Evolutionary conservation across 2,797 vertebrate species (phyloP).

Genomic region (Smutsia temminckii): DNA sequence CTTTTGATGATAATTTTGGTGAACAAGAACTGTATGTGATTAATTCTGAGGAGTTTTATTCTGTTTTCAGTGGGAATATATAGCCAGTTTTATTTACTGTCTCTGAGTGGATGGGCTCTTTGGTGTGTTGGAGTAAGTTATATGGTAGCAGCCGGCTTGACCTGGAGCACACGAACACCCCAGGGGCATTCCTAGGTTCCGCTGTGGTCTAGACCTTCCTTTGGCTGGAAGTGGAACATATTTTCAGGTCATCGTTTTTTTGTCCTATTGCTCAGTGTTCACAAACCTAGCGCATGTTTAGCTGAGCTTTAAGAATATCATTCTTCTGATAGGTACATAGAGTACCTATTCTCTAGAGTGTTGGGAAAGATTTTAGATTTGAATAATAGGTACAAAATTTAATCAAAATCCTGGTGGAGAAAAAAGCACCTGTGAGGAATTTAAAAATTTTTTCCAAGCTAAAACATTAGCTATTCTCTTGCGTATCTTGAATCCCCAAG

Average conservation of each 20-base stretch:
- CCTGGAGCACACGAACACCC: not conserved
- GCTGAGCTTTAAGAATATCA: not conserved
- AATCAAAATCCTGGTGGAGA: not conserved
- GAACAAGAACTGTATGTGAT: no score
- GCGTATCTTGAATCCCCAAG: not conserved
- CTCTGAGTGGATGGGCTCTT: not conserved
- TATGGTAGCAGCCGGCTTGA: not conserved
- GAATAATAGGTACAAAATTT: not conserved
- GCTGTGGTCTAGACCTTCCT: not conserved
- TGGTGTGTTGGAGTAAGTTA: not conserved
- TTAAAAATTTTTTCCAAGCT: not conserved
- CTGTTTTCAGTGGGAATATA: no score
- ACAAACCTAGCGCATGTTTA: not conserved
- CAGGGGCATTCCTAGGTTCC: not conserved
- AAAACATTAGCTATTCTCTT: not conserved
- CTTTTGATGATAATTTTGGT: no score
- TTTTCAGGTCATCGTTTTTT: not conserved
- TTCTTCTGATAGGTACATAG: not conserved
- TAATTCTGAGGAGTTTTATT: no score
- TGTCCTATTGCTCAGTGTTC: not conserved
- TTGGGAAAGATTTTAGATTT: not conserved
- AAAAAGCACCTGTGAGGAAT: not conserved
- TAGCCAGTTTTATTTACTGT: not conserved
- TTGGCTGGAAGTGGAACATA: not conserved
- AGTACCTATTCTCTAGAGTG: not conserved